Evolutionary conservation across 2,113 vertebrate species (phyloP).

Genomic region (Galbula dea): DNA sequence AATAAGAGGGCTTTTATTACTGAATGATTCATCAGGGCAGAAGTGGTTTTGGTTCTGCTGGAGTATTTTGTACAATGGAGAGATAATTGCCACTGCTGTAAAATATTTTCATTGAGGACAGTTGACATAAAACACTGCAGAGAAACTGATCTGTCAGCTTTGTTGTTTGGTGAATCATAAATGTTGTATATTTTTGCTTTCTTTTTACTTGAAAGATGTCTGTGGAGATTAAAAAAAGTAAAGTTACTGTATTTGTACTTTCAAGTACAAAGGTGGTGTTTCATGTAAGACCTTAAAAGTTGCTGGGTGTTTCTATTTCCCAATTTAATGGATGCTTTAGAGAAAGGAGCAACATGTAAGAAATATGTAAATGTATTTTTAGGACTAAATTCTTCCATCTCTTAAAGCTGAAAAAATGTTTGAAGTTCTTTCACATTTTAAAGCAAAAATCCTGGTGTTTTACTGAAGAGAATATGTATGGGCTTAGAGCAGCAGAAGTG

Average conservation of each 20-base stretch:
- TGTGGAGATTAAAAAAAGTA: background rate
- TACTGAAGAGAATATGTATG: background rate
- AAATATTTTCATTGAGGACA: constrained; percentile 48
- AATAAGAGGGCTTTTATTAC: constrained; percentile 17
- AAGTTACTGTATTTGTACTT: background rate
- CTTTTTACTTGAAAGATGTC: background rate
- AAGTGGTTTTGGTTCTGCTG: constrained; percentile 41
- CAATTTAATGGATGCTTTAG: background rate
- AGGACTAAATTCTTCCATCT: background rate
- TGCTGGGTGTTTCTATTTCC: background rate
- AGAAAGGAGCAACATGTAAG: background rate
- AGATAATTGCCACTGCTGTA: constrained; percentile 41
- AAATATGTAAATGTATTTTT: background rate
- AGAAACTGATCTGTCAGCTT: constrained; percentile 51
- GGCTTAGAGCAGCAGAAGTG: background rate
- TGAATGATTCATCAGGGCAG: constrained; percentile 42
- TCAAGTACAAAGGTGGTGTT: background rate
- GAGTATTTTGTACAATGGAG: constrained; percentile 17
- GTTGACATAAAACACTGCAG: constrained; percentile 50
- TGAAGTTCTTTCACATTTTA: background rate
- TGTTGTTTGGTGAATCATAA: constrained; percentile 47
- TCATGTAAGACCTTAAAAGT: background rate
- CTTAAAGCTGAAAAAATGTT: background rate
- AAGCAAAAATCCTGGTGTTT: background rate
- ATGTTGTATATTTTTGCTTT: constrained; percentile 31